Base-by-base conservation (phyloP, 2,888 invertebrate species). In the Orthosia gracilis region DNA sequence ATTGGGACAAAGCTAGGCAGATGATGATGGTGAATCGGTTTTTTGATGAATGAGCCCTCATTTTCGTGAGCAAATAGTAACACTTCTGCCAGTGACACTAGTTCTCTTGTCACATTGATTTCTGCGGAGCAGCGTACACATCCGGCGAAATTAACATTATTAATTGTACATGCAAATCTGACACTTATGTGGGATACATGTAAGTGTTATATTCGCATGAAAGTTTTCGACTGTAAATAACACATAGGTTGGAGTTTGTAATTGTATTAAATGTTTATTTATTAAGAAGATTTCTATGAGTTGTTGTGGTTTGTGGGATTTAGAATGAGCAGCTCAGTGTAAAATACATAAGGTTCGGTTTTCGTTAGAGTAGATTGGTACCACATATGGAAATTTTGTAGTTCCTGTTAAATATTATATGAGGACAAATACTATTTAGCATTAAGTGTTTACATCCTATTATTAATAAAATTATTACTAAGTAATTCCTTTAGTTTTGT, bases 91-190 rank as follows among this genome's bases (percentile, higher is more conserved):
- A 40, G 59, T 89, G 90, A 89, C 90, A 89, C 68, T 67, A 78
- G 71, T 73, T 76, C 85, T 85, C 82, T 77, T 85, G 89, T 90
- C 85, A 85, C 88, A 84, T 83, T 85, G 85, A 88, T 88, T 89
- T 89, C 85, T 76, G 84, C 63, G 76, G 50, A 77, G 76, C 82
- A 78, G 69, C 76, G 73, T 74, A 80, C 82, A 85, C 74, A 82
- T 82, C 71, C 78, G 70, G 69, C 58, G 26, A 80, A 85, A 88
- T 90, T 89, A 85, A 78, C 88, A 89, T 87, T 73, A 82, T 79
- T 86, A 82, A 84, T 85, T 82, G 54, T 68, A 78, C 75, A 79
- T 58, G 57, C 76, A 59, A 87, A 79, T 72, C n/a, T 73, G 40
- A 73, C 57, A 61, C 74, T 83, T 78, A 79, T 21, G 9, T 3